These are phyloP conservation scores for Caenorhabditis auriculariae DNA, from an alignment of 2,888 invertebrate species.

Conservation along the genomic window DNA sequence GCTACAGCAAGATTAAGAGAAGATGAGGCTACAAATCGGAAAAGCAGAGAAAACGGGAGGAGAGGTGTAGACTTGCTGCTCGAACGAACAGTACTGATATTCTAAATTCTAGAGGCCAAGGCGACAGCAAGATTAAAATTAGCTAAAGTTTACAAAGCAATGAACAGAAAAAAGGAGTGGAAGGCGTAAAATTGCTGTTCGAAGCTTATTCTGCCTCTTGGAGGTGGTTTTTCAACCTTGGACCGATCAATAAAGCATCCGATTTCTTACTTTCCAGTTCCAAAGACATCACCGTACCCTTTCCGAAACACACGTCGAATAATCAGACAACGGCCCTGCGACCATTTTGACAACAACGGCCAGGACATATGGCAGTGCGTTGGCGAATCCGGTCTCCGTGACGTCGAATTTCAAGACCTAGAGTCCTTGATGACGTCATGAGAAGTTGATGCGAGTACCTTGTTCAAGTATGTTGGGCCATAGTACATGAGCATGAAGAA, in stretches of 20 bases:
- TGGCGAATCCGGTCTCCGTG: conserved; percentile 34
- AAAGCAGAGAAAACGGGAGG: too few relatives aligned
- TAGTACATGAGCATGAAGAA: conserved; percentile 18
- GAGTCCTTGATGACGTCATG: background rate
- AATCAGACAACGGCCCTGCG: conserved; percentile 42
- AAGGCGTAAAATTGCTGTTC: too few relatives aligned
- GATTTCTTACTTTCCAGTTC: too few relatives aligned
- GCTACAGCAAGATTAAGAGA: too few relatives aligned
- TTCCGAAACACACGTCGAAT: conserved; percentile 26
- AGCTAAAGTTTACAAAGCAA: background rate
- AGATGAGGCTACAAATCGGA: too few relatives aligned
- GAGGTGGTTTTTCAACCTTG: too few relatives aligned
- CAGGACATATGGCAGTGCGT: conserved; percentile 38
- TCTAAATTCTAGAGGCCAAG: too few relatives aligned
- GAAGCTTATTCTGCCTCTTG: too few relatives aligned
- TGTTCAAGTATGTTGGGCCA: conserved; percentile 27
- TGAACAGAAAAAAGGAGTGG: background rate
- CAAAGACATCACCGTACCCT: conserved; percentile 6
- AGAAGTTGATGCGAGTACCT: conserved; percentile 3
- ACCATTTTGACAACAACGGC: conserved; percentile 31
- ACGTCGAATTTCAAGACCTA: conserved; percentile 42
- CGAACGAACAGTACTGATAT: too few relatives aligned
- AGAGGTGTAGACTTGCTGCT: too few relatives aligned
- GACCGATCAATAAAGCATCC: too few relatives aligned
- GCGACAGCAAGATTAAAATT: too few relatives aligned